Conservation (phyloP, 1,140 invertebrate species). For the Spodoptera litura region DNA sequence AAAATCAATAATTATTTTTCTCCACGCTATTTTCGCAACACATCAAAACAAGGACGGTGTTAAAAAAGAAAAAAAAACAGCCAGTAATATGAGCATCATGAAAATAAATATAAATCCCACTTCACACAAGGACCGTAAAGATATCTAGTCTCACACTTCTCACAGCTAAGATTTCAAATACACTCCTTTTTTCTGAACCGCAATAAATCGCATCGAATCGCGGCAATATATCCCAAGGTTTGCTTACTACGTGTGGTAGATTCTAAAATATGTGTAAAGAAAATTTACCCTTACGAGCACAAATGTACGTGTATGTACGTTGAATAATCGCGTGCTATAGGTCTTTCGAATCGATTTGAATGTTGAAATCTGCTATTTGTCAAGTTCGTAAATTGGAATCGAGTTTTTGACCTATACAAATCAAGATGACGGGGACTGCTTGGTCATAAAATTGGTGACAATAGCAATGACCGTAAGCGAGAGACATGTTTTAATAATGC, state of each 20-base stretch:
- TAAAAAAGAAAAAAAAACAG: slow-evolving; percentile 22
- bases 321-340: not conserved
- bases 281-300: slow-evolving; percentile 51
- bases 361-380: slow-evolving; percentile 8
- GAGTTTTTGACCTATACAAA: slow-evolving; percentile 8
- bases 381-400: slow-evolving; percentile 29
- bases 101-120: slow-evolving; percentile 46
- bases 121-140: slow-evolving; percentile 50
- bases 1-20: too few species aligned
- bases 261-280: slow-evolving; percentile 62
- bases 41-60: slow-evolving; percentile 5
- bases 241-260: slow-evolving; percentile 63
- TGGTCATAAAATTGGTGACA: not conserved
- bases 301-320: slow-evolving; percentile 13
- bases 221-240: slow-evolving; percentile 61
- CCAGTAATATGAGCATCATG: slow-evolving; percentile 39
- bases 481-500: too few species aligned
- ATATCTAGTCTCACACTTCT: slow-evolving; percentile 43
- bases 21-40: not conserved
- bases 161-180: slow-evolving; percentile 58
- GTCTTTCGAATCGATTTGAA: slow-evolving; percentile 13
- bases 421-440: slow-evolving; percentile 5
- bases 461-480: too few species aligned
- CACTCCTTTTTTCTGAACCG: slow-evolving; percentile 56
- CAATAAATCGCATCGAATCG: slow-evolving; percentile 63